Evolutionary conservation across 2,113 vertebrate genomes (phyloP), one percentile per base, ranked within the genome.

Genomic region (Anguilla rostrata): DNA sequence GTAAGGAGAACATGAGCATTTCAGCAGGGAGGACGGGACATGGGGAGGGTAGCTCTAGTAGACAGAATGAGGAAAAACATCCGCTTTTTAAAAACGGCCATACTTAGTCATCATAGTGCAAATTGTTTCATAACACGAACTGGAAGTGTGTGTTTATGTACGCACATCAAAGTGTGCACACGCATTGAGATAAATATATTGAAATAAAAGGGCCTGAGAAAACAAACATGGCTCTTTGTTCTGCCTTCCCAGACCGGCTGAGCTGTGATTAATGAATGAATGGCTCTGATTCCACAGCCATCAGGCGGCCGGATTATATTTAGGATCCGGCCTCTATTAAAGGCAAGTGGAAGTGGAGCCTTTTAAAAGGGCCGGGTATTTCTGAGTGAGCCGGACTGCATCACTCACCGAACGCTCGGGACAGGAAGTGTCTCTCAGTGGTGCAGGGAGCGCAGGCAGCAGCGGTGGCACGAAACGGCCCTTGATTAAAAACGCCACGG

Each of bases 151-250:
- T 88, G 88, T n/a, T 78, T 91, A 66, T 85, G 92, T 83, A 86
- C 86, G 87, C 1, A 94, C 92, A 92, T 95, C 94, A 95, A 95
- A 94, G 92, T 22, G 85, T 88, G 84, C 87, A 85, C 92, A 86
- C 86, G 84, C 90, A 91, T 91, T 85, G 22, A 40, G 82, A 90
- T 88, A 91, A 93, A 93, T 90, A 89, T 81, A 90, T 88, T 92
- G 90, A 85, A 90, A 93, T 91, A 92, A 92, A 93, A 94, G 91
- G 71, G 90, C 83, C 85, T 0, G 84, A 87, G 84, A 93, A 91
- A 94, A 94, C 92, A 94, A 95, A 95, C 92, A 94, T 18, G 78
- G 46, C 82, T 86, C 91, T 95, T 95, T 94, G 93, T 94, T 94
- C 91, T 79, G 60, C 79, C 79, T 82, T 66, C 39, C 84, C 83